Evolutionary conservation across 2,797 vertebrate genomes (phyloP).

Genomic region (Toxotes lorentzi): DNA sequence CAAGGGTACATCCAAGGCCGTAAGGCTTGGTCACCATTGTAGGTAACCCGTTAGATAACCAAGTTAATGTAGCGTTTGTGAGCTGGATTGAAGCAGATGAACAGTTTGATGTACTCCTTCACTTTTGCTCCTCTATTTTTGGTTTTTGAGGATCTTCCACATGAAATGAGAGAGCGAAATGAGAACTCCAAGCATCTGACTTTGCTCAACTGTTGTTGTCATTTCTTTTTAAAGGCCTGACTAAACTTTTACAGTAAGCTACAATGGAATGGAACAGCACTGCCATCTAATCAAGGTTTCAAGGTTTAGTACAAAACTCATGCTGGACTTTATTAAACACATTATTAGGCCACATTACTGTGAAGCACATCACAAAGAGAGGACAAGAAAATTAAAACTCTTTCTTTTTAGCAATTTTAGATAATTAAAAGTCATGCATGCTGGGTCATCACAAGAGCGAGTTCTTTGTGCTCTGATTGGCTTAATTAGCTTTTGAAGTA

Average conservation of each 20-base stretch:
- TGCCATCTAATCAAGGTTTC: constrained; percentile 21
- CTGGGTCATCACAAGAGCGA: constrained; percentile 79
- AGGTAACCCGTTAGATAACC: background rate
- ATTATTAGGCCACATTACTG: constrained; percentile 46
- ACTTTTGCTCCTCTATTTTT: too few relatives aligned
- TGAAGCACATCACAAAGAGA: constrained; percentile 46
- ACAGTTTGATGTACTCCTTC: too few relatives aligned
- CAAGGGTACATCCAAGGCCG: too few relatives aligned
- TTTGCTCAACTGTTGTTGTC: background rate
- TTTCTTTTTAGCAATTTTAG: constrained; percentile 62
- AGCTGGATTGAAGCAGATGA: too few relatives aligned
- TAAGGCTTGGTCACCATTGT: background rate
- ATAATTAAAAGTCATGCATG: constrained; percentile 74
- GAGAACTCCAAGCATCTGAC: background rate
- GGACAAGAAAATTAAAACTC: constrained; percentile 72
- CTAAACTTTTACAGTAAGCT: background rate
- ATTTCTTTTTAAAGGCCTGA: background rate
- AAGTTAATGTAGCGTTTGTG: too few relatives aligned
- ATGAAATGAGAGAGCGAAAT: too few relatives aligned
- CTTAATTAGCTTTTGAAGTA: constrained; percentile 85
- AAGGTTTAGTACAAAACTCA: constrained; percentile 34
- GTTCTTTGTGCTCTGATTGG: constrained; percentile 82
- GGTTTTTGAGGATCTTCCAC: too few relatives aligned
- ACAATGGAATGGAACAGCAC: constrained; percentile 4
- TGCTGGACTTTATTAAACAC: constrained; percentile 38